Conservation (phyloP, 2,113 vertebrate species). For the Trachemys scripta region DNA sequence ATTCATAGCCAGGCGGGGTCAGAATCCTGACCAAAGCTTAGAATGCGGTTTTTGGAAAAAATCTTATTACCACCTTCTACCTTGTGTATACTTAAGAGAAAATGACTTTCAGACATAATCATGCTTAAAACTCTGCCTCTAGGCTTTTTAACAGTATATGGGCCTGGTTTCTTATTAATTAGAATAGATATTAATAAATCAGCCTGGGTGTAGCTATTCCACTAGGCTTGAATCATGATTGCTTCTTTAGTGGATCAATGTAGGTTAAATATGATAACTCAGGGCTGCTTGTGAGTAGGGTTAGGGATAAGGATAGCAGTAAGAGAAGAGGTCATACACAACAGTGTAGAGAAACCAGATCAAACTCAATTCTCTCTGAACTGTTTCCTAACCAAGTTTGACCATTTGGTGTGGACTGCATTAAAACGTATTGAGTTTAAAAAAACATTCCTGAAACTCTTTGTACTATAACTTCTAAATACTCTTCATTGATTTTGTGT, state of each 20-base stretch:
- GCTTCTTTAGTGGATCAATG: background rate
- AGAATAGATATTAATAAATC: background rate
- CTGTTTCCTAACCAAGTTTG: background rate
- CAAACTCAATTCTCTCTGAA: background rate
- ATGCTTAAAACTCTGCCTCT: background rate
- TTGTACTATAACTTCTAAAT: background rate
- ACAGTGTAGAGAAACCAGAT: background rate
- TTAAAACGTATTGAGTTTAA: background rate
- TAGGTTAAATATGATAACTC: background rate
- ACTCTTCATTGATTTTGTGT: background rate
- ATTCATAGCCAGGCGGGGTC: background rate
- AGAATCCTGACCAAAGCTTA: background rate
- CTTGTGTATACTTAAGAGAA: background rate
- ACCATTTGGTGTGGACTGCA: background rate
- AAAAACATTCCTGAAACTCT: background rate
- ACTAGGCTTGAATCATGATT: background rate
- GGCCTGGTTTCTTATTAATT: background rate
- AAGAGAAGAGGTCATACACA: background rate
- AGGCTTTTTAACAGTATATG: background rate
- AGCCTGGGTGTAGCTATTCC: background rate
- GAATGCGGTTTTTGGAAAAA: background rate
- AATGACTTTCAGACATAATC: background rate
- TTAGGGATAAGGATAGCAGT: background rate
- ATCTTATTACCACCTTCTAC: background rate
- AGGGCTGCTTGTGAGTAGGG: no score